Conservation (phyloP, 2,113 vertebrate species). For the Megalops atlanticus region DNA sequence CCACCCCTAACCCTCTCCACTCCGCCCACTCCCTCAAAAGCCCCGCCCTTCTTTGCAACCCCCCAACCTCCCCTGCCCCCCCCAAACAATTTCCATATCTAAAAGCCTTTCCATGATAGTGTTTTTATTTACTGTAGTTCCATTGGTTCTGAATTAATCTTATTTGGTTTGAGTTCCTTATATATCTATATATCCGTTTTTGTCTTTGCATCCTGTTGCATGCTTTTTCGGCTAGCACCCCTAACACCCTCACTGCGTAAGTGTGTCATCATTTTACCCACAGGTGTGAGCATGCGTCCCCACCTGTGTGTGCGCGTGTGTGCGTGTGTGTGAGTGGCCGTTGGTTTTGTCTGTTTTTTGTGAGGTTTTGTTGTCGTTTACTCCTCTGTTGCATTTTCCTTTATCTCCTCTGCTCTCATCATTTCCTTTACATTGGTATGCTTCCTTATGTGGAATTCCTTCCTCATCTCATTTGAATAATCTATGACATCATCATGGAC, state of each 20-base stretch:
- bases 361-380: neutral
- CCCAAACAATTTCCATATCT: neutral
- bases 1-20: neutral
- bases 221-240: conserved; percentile 21
- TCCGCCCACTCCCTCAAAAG: neutral
- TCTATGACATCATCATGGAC: conserved; percentile 23
- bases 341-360: conserved; percentile 5
- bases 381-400: neutral
- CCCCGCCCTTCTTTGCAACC: neutral
- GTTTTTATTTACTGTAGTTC: conserved; percentile 15
- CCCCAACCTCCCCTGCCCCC: no score
- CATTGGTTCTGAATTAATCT: neutral
- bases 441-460: conserved; percentile 6
- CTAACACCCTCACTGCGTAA: conserved; percentile 13
- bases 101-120: conserved; percentile 14
- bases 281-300: conserved; percentile 8
- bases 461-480: conserved; percentile 14
- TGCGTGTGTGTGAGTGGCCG: neutral
- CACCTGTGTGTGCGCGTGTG: conserved; percentile 22
- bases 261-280: conserved; percentile 11
- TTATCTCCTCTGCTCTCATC: conserved; percentile 29
- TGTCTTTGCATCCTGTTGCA: conserved; percentile 35
- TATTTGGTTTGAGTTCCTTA: conserved; percentile 22
- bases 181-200: conserved; percentile 23
- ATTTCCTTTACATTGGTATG: conserved; percentile 33